These are phyloP conservation scores for Brachyhypopomus gauderio DNA, from an alignment of 2,113 vertebrate genomes.

Conservation along the genomic window DNA sequence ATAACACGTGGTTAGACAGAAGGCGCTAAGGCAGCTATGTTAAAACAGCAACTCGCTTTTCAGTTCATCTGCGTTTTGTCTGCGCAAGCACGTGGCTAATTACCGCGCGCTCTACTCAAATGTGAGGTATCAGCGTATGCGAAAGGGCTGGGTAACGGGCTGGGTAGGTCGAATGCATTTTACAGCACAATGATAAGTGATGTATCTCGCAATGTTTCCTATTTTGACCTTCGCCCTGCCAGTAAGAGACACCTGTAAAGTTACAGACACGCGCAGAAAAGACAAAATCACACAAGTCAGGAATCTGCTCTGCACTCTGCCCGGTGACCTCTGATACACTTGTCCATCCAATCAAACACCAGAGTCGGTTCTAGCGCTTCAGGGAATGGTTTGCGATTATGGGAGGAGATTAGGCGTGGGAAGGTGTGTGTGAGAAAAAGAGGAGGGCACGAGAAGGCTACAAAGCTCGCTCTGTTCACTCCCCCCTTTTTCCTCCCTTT, in stretches of 20 bases:
- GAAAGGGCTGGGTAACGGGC: background rate
- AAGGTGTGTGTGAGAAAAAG: conserved; percentile 4
- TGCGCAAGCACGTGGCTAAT: background rate
- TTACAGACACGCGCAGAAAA: background rate
- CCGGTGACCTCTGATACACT: conserved; percentile 6
- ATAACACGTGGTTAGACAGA: background rate
- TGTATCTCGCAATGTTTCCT: background rate
- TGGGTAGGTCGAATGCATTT: background rate
- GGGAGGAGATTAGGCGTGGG: conserved; percentile 36
- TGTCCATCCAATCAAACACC: background rate
- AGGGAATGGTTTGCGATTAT: conserved; percentile 29
- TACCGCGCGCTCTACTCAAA: background rate
- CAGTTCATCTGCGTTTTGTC: background rate
- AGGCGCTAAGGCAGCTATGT: background rate
- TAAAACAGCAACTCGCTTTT: conserved; percentile 2
- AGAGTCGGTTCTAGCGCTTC: conserved; percentile 5
- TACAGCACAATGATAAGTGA: background rate
- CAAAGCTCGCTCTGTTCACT: conserved; percentile 41
- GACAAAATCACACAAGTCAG: background rate
- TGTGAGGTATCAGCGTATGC: background rate
- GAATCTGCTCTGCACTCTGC: background rate
- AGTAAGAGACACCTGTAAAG: background rate
- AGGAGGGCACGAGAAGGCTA: conserved; percentile 19
- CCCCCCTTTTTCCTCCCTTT: background rate
- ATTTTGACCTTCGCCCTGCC: background rate